Conservation (phyloP, 2,113 vertebrate genomes). For the Petrocephalus zakoni region DNA sequence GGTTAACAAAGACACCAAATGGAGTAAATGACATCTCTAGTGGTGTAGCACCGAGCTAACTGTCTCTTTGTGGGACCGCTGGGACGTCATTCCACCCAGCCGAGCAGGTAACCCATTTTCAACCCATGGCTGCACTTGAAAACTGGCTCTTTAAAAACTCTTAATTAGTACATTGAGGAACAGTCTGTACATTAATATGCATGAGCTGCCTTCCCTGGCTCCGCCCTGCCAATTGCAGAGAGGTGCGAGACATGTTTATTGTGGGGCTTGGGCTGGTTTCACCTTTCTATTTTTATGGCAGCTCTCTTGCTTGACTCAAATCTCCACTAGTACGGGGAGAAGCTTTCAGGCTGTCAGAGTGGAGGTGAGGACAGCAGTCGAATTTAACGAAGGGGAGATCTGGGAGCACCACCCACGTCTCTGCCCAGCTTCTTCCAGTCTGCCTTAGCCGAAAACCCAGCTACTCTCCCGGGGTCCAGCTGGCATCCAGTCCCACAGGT, state of each 20-base stretch:
- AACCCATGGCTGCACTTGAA: conserved; percentile 1
- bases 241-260: neutral
- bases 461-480: neutral
- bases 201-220: neutral
- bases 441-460: neutral
- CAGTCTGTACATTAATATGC: neutral
- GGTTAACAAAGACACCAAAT: neutral
- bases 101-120: conserved; percentile 9
- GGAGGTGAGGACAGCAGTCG: neutral
- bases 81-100: neutral
- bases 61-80: neutral
- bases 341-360: neutral
- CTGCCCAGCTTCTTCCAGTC: neutral
- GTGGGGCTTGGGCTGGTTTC: neutral
- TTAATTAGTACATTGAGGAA: neutral
- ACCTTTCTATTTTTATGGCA: neutral
- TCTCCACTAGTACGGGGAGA: neutral
- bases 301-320: neutral
- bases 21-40: neutral
- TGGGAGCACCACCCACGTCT: neutral
- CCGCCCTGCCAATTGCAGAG: neutral
- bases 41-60: neutral
- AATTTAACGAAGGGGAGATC: neutral
- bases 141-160: neutral
- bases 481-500: neutral